Evolutionary conservation across 2,797 vertebrate genomes (phyloP), one percentile per base, ranked within the genome.

Genomic region (Geotrypetes seraphini): DNA sequence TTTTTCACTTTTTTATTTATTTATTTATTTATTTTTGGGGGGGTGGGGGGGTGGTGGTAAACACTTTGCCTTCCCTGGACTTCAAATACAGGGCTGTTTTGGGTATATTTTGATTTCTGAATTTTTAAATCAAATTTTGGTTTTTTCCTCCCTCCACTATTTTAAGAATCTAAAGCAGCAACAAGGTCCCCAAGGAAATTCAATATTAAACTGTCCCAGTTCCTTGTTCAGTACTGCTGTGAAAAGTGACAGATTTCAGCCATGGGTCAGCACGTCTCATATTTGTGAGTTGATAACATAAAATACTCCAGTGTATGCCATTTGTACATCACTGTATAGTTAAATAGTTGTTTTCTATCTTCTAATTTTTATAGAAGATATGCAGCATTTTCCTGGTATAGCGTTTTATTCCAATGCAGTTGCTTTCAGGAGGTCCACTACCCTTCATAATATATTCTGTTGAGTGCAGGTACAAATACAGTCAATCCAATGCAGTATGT

Each of bases 151-250:
- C 66, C 66, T 67, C 67, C 57, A 60, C 51, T 72, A 75, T 79
- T 68, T 57, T 62, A 69, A 85, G 81, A 88, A 87, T 87, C 78
- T 75, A 82, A 90, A 89, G 81, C 81, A 86, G 81, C 79, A 87
- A 87, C 83, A 81, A 71, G 68, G 80, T 83, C 76, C 78, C 67
- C 83, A 79, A 79, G 72, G 79, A 81, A 78, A 87, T 78, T 75
- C 69, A 80, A 83, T 83, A 74, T 75, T 73, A 78, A 47, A 74
- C 81, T 74, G 69, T 81, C 70, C 64, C 62, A 75, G 72, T 76
- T 81, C 74, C n/a, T 84, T 70, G 78, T 83, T 73, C 78, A 86
- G 80, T 84, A 83, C 84, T 78, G 75, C 79, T 85, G 85, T 88
- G 77, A 60, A 75, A 75, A 84, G 72, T 81, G 73, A 79, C 71